Conservation (phyloP, 2,888 invertebrate species). For the Sturmia bella region DNA sequence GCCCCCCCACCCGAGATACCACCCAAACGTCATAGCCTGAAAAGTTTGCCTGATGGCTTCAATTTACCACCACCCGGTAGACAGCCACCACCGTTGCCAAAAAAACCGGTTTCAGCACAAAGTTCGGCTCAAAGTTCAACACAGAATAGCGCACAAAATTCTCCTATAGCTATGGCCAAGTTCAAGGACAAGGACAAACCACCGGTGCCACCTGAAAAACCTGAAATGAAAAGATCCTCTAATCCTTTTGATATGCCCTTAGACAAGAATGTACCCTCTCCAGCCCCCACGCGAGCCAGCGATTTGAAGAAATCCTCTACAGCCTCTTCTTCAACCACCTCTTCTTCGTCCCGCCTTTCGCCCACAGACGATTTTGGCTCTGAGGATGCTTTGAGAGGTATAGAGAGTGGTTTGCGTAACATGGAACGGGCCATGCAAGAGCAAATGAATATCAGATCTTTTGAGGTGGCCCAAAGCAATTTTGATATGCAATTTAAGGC, state of each 20-base stretch:
- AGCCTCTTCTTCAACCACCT: slow-evolving; percentile 66
- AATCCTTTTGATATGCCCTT: slow-evolving; percentile 79
- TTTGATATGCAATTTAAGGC: slow-evolving; percentile 77
- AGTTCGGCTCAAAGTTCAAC: slow-evolving; percentile 73
- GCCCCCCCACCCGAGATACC: slow-evolving; percentile 81
- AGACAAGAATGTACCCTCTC: slow-evolving; percentile 75
- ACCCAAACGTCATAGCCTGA: slow-evolving; percentile 81
- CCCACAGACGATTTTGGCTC: slow-evolving; percentile 82
- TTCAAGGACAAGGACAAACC: slow-evolving; percentile 80
- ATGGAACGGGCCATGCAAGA: slow-evolving; percentile 82
- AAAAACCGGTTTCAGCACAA: slow-evolving; percentile 78
- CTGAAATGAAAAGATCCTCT: slow-evolving; percentile 76
- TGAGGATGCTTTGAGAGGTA: slow-evolving; percentile 81
- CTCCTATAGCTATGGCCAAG: slow-evolving; percentile 78
- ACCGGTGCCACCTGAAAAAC: slow-evolving; percentile 77
- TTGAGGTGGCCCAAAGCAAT: slow-evolving; percentile 79
- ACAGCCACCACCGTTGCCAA: slow-evolving; percentile 81
- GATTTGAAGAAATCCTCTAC: slow-evolving; percentile 75
- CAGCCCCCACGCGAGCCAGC: slow-evolving; percentile 77
- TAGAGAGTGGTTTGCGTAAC: slow-evolving; percentile 81
- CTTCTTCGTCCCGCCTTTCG: slow-evolving; percentile 73
- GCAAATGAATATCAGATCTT: slow-evolving; percentile 80
- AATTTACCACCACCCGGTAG: slow-evolving; percentile 79
- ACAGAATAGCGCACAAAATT: slow-evolving; percentile 80
- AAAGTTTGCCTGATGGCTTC: slow-evolving; percentile 78